These are phyloP conservation scores for Cheilinus undulatus DNA, from an alignment of 2,113 vertebrate species.

Conservation along the genomic window DNA sequence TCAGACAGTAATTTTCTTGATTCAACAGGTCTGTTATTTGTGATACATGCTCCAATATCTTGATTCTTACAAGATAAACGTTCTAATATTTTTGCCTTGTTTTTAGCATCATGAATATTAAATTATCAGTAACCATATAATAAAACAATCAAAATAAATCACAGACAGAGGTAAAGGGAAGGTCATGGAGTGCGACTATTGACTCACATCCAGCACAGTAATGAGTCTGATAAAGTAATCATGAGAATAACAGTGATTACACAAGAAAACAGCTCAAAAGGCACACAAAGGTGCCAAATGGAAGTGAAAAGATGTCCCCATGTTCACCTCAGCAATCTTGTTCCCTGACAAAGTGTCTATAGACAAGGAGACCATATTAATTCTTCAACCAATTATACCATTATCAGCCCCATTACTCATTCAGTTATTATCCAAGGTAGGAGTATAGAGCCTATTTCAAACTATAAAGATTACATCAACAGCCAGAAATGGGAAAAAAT, in stretches of 20 bases:
- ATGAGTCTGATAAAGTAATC: conserved; percentile 32
- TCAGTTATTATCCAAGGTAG: conserved; percentile 31
- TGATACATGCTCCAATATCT: too few relatives aligned
- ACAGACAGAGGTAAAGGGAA: background rate
- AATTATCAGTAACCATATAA: background rate
- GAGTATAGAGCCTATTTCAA: conserved; percentile 46
- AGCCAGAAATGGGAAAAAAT: conserved; percentile 31
- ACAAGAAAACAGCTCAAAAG: conserved; percentile 8
- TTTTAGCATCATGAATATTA: background rate
- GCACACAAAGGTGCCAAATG: background rate
- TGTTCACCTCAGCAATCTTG: conserved; percentile 26
- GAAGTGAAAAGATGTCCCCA: conserved; percentile 22
- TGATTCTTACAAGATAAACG: too few relatives aligned
- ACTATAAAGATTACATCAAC: conserved; percentile 44
- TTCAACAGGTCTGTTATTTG: too few relatives aligned
- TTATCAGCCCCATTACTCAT: conserved; percentile 53
- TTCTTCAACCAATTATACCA: conserved; percentile 44
- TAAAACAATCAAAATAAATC: background rate
- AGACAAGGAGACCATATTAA: conserved; percentile 20
- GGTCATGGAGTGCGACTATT: background rate
- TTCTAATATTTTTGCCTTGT: too few relatives aligned
- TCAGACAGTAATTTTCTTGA: too few relatives aligned
- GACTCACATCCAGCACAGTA: conserved; percentile 7
- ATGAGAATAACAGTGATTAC: conserved; percentile 12
- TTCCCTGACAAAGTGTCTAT: conserved; percentile 17